phyloP scores from a whole-genome alignment of 2,888 invertebrate species.

The Eilema caniola region DNA sequence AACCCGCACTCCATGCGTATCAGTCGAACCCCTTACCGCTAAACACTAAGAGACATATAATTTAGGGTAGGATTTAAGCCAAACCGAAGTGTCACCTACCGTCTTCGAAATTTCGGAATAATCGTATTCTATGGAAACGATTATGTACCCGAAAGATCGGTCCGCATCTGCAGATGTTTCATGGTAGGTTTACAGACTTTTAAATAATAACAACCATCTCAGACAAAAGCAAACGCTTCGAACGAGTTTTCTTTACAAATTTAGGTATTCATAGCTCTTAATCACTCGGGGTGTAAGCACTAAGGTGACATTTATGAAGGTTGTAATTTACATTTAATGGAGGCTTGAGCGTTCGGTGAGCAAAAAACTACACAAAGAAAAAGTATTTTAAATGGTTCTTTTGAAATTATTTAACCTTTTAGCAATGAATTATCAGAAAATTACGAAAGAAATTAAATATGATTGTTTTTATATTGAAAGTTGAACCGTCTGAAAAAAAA shows the following conservation, averaged over 20 bases:
- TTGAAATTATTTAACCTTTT: not conserved
- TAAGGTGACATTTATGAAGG: conserved; percentile 5
- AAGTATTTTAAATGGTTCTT: not conserved
- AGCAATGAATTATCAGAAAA: not conserved
- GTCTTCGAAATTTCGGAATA: too few species aligned
- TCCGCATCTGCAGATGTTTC: too few species aligned
- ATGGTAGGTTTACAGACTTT: not conserved
- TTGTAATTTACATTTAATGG: conserved; percentile 10
- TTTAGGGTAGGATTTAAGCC: too few species aligned
- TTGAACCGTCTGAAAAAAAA: not conserved
- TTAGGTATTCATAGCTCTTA: not conserved
- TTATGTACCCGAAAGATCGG: too few species aligned
- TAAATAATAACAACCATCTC: conserved; percentile 2
- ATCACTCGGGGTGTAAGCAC: not conserved
- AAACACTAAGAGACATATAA: too few species aligned
- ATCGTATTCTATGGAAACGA: too few species aligned
- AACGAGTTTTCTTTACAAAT: not conserved
- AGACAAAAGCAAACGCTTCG: not conserved
- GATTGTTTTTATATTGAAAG: not conserved
- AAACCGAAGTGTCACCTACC: too few species aligned
- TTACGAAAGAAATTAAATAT: not conserved
- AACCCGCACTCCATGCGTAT: too few species aligned
- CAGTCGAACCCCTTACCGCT: too few species aligned
- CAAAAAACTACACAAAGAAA: not conserved
- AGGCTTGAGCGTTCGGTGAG: not conserved